Evolutionary conservation across 2,797 vertebrate species (phyloP).

Genomic region (Sphenopsis melanotis): DNA sequence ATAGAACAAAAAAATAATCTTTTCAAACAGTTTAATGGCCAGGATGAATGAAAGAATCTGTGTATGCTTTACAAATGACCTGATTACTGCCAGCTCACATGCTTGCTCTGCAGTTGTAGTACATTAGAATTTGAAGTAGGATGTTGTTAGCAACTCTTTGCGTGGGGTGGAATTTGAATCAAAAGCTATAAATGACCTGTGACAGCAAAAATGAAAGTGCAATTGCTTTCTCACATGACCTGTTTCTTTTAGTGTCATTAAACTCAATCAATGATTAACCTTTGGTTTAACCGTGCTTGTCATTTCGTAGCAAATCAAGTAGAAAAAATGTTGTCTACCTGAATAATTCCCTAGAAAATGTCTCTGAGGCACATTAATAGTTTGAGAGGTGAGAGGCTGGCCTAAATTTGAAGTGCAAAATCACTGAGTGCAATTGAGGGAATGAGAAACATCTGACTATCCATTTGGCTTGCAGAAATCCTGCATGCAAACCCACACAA

Average conservation of each 20-base stretch:
- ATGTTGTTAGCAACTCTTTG: slow-evolving; percentile 72
- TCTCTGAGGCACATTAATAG: slow-evolving; percentile 12
- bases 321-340: slow-evolving; percentile 66
- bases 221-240: slow-evolving; percentile 63
- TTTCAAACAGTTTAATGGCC: slow-evolving; percentile 25
- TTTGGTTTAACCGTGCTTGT: slow-evolving; percentile 60
- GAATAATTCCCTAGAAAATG: slow-evolving; percentile 61
- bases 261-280: slow-evolving; percentile 71
- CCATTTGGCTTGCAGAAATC: neutral
- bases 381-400: slow-evolving; percentile 40
- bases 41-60: slow-evolving; percentile 53
- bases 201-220: slow-evolving; percentile 66
- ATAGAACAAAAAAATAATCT: slow-evolving; percentile 30
- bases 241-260: slow-evolving; percentile 67
- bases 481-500: neutral
- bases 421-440: neutral
- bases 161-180: slow-evolving; percentile 71
- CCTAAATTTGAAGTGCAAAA: slow-evolving; percentile 28
- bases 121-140: slow-evolving; percentile 70
- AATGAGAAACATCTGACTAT: slow-evolving; percentile 29
- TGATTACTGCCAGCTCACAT: slow-evolving; percentile 55
- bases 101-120: slow-evolving; percentile 56
- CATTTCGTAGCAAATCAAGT: slow-evolving; percentile 67
- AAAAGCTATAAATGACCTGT: slow-evolving; percentile 59
- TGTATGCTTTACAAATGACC: slow-evolving; percentile 48